Conservation (phyloP, 2,797 vertebrate genomes). For the Prionace glauca region DNA sequence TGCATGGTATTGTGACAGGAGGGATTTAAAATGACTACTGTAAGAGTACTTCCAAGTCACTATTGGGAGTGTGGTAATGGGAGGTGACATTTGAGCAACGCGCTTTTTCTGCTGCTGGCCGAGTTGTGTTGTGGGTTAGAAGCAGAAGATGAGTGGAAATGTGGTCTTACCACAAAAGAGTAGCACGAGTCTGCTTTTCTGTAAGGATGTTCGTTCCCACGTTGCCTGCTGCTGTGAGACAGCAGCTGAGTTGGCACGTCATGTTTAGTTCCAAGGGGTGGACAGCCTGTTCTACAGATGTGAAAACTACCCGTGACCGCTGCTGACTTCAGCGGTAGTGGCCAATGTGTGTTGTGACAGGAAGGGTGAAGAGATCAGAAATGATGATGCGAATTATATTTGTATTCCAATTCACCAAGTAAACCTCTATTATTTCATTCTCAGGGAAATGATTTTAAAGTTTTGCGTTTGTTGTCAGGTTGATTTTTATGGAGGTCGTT, state of each 20-base stretch:
- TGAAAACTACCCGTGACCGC: background rate
- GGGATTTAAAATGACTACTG: background rate
- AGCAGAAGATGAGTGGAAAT: background rate
- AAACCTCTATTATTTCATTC: background rate
- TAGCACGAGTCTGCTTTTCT: background rate
- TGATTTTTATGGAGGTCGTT: background rate
- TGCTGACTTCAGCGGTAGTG: background rate
- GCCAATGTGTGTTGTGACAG: too few species aligned
- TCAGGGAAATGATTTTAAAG: background rate
- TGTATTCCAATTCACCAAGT: background rate
- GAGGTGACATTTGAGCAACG: background rate
- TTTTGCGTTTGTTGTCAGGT: background rate
- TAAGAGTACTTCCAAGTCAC: too few species aligned
- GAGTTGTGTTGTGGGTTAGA: background rate
- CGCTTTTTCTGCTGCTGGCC: background rate
- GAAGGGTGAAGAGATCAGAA: background rate
- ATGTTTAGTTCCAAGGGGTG: background rate
- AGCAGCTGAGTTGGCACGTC: background rate
- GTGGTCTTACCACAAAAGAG: background rate
- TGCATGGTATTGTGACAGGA: background rate
- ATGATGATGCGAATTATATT: background rate
- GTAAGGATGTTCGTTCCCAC: background rate
- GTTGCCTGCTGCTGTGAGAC: background rate
- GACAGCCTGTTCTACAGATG: background rate
- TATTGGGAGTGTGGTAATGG: background rate